A percentile compares a stretch with the other conserved stretches of the same genome.
Conservation (phyloP, 2,888 invertebrate species). For the Scaptomyza tumidula region DNA sequence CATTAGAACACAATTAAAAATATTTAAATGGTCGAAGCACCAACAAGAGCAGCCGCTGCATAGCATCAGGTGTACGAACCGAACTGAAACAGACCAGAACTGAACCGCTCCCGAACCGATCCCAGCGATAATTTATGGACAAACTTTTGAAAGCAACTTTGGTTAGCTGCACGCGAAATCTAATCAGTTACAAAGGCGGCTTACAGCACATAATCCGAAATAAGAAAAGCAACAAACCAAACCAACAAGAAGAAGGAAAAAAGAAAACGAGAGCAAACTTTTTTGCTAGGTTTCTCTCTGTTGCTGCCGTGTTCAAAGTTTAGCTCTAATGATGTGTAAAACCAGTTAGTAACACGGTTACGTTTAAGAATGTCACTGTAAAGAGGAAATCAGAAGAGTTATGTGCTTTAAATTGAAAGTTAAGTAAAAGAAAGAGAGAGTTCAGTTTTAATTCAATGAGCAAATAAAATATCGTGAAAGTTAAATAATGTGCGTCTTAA, state of each 20-base stretch:
- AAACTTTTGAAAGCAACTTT: constrained; percentile 55
- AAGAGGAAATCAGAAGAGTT: constrained; percentile 1
- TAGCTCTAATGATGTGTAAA: constrained; percentile 17
- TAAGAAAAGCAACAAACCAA: constrained; percentile 9
- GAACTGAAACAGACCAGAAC: neutral
- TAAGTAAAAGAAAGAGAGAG: too few species aligned
- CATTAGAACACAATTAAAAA: constrained; percentile 61
- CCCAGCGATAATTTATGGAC: constrained; percentile 47
- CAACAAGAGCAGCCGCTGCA: constrained; percentile 6
- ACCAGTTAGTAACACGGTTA: neutral
- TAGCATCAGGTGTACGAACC: neutral
- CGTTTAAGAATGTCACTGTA: neutral
- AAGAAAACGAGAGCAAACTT: neutral
- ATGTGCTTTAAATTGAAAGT: neutral
- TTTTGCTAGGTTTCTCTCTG: neutral
- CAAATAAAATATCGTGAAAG: too few species aligned
- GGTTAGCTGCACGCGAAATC: constrained; percentile 35
- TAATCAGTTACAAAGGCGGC: constrained; percentile 52
- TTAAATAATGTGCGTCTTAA: neutral
- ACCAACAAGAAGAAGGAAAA: constrained; percentile 4
- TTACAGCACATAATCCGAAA: constrained; percentile 47
- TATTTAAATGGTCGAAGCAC: constrained; percentile 55
- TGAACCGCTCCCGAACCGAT: constrained; percentile 10
- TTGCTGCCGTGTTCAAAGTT: neutral
- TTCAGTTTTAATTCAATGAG: too few species aligned